Evolutionary conservation across 2,888 invertebrate genomes (phyloP).

Genomic region (Fabriciana adippe): DNA sequence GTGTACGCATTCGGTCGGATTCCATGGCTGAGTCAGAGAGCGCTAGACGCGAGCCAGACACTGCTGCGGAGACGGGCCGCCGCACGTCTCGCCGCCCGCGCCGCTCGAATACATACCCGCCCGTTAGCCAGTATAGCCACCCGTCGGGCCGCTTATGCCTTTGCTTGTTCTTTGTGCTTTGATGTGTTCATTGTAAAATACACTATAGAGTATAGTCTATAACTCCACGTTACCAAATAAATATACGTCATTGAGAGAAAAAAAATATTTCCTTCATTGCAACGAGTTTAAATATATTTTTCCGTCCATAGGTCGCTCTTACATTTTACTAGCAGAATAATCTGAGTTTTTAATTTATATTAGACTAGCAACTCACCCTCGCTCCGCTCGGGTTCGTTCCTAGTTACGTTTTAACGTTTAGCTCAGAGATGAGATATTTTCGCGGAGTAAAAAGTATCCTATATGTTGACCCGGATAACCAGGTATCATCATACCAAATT

Average conservation of each 20-base stretch:
- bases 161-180: constrained; percentile 38
- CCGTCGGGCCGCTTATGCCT: constrained; percentile 25
- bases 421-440: no score
- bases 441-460: no score
- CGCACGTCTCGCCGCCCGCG: constrained; percentile 45
- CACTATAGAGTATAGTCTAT: neutral
- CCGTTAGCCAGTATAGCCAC: constrained; percentile 33
- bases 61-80: constrained; percentile 57
- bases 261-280: neutral
- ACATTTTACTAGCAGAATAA: no score
- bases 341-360: no score
- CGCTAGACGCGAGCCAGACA: constrained; percentile 70
- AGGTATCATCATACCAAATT: no score
- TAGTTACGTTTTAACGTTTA: no score
- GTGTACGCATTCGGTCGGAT: constrained; percentile 54
- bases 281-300: no score
- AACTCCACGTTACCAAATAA: constrained; percentile 2
- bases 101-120: constrained; percentile 46
- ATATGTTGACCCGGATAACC: no score
- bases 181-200: constrained; percentile 41
- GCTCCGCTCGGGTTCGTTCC: no score
- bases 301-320: no score
- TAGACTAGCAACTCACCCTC: no score
- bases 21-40: constrained; percentile 61
- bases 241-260: neutral